Base-by-base conservation (phyloP, 30 jellyfish, hydroid and myxozoan genomes). In the Mastigias papua region DNA sequence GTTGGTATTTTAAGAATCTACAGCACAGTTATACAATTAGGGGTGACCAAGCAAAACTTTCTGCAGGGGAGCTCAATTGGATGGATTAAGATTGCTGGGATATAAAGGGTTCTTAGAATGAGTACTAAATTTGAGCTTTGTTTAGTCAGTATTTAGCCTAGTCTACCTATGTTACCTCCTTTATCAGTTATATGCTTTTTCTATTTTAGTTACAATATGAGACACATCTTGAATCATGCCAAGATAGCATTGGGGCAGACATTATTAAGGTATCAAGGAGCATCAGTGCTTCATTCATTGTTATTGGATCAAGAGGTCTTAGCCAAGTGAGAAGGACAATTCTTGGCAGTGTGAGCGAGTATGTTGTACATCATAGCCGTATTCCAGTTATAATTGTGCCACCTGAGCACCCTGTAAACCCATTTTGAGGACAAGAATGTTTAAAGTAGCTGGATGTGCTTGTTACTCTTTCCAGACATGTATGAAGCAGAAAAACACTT, bases 241-340 rank as follows among this genome's bases (percentile, higher is more conserved):
- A 86, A 62, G 94, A 74, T 27, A 76, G 89, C 69, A 86, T 86
- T 73, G 94, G 94, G 0, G 76, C 76, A 8, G 89, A 76, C 42
- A 86, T 86, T 13, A 35, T 72, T 1, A 61, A 74, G 66, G 88
- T 86, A 30, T 42, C 89, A 11, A 76, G 46, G 78, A 35, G 50
- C 22, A 73, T 30, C 27, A 48, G 65, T 13, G 89, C 89, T 32
- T 61, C 65, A 29, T 86, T 86, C 82, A 73, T 86, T 63, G 87
- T 86, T 11, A 86, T 86, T 86, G 94, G 94, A 23, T 86, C 94
- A 35, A 86, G 94, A 74, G 94, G 94, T 15, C 87, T 86, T 29
- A 86, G 94, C 58, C 79, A 73, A 63, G 94, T 64, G 60, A 71
- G 94, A 0, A 86, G 94, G 78, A 86, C 94, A 71, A 86, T 86